phyloP scores from a whole-genome alignment of 2,113 vertebrate genomes.

The Lophura nycthemera region DNA sequence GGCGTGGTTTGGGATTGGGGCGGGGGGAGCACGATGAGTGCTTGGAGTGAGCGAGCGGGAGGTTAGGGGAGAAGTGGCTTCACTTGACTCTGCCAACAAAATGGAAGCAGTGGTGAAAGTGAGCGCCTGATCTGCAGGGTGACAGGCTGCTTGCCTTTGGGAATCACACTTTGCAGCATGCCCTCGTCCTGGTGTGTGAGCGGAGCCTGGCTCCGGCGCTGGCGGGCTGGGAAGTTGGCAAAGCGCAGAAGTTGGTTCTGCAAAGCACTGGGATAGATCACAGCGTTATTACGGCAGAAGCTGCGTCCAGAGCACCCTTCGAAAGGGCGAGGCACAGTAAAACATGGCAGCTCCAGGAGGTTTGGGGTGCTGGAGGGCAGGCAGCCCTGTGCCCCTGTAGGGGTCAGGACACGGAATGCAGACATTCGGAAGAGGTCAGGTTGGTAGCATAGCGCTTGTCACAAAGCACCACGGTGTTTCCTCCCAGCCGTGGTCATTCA shows the following conservation, averaged over 20 bases:
- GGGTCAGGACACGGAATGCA: not conserved
- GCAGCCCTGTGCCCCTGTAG: not conserved
- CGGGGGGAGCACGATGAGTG: not conserved
- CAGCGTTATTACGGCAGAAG: not conserved
- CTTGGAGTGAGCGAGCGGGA: not conserved
- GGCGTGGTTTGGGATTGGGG: not conserved
- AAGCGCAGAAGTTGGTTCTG: conserved; percentile 13
- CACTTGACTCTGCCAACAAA: conserved; percentile 16
- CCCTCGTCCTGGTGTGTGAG: not conserved
- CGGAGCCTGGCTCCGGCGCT: not conserved
- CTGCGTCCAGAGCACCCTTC: not conserved
- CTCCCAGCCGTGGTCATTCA: not conserved
- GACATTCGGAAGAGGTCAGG: not conserved
- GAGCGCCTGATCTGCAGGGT: not conserved
- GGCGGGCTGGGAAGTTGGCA: not conserved
- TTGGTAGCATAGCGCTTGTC: not conserved
- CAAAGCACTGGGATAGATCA: not conserved
- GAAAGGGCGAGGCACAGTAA: not conserved
- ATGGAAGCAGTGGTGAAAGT: not conserved
- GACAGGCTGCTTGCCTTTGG: conserved; percentile 20
- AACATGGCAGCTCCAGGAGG: not conserved
- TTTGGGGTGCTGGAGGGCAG: too few species aligned
- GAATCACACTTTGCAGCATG: not conserved
- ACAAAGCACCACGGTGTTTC: not conserved
- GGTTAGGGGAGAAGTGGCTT: not conserved